These are phyloP conservation scores for Phalacrocorax aristotelis DNA, from an alignment of 2,113 vertebrate genomes.

Conservation along the genomic window DNA sequence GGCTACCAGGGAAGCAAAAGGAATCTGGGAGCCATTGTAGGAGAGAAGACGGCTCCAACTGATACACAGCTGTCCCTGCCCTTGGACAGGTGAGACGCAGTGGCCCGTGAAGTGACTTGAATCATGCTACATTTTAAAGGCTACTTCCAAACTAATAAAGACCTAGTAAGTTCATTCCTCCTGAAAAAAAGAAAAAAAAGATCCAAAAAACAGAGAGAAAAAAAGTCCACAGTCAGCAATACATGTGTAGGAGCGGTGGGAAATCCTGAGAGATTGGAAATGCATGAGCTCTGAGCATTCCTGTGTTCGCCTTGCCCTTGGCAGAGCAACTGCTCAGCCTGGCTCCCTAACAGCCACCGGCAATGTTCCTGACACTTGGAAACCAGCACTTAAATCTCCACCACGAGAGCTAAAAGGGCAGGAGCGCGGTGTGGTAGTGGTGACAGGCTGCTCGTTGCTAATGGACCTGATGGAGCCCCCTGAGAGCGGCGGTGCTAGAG, in stretches of 20 bases:
- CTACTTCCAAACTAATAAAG: not conserved
- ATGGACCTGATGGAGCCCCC: not conserved
- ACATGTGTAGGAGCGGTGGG: accelerated
- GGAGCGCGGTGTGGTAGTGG: not conserved
- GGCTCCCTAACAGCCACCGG: not conserved
- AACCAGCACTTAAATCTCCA: not conserved
- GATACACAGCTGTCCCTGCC: not conserved
- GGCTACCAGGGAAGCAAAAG: not conserved
- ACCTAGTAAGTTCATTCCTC: not conserved
- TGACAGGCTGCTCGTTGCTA: not conserved
- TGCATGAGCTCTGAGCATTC: not conserved
- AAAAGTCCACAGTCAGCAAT: not conserved
- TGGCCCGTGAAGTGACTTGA: accelerated
- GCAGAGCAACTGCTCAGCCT: not conserved
- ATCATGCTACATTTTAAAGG: not conserved
- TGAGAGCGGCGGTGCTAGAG: not conserved
- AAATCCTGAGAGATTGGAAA: not conserved
- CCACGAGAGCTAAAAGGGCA: not conserved
- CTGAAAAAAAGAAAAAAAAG: not conserved
- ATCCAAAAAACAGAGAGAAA: not conserved
- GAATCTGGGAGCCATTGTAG: not conserved
- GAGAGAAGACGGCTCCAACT: not conserved
- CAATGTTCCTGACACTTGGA: not conserved
- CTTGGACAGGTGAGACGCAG: not conserved
- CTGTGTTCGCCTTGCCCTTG: not conserved